Evolutionary conservation across 2,113 vertebrate species (phyloP).

Genomic region (Otis tarda): DNA sequence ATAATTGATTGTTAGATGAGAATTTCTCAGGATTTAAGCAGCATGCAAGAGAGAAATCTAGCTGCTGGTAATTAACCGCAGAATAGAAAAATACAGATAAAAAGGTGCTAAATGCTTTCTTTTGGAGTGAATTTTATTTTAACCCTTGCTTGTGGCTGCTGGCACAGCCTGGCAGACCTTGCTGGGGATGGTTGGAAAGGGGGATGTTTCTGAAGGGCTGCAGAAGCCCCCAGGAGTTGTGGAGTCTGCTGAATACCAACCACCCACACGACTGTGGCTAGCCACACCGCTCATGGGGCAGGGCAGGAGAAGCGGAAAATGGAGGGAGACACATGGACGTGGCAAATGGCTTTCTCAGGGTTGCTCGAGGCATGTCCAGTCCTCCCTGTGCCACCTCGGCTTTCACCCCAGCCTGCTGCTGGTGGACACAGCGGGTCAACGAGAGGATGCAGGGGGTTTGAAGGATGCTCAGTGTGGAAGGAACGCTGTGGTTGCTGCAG

Average conservation of each 20-base stretch:
- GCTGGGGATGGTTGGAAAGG: accelerated
- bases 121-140: slow-evolving; percentile 33
- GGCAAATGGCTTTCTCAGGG: neutral
- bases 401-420: neutral
- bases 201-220: neutral
- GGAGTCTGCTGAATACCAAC: neutral
- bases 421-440: neutral
- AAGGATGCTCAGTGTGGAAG: neutral
- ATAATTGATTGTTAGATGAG: slow-evolving; percentile 67
- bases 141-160: neutral
- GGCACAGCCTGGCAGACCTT: neutral
- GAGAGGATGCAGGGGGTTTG: neutral
- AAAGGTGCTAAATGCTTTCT: slow-evolving; percentile 20
- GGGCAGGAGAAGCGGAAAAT: neutral
- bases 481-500: neutral
- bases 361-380: neutral
- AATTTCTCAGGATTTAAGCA: slow-evolving; percentile 40
- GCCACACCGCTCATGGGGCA: neutral
- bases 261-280: neutral
- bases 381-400: neutral
- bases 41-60: slow-evolving; percentile 31
- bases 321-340: neutral
- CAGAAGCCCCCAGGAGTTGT: neutral
- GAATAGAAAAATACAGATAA: slow-evolving; percentile 33
- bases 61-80: slow-evolving; percentile 38